Conservation (phyloP, 2,888 invertebrate species). For the Drosophila hamatofila region DNA sequence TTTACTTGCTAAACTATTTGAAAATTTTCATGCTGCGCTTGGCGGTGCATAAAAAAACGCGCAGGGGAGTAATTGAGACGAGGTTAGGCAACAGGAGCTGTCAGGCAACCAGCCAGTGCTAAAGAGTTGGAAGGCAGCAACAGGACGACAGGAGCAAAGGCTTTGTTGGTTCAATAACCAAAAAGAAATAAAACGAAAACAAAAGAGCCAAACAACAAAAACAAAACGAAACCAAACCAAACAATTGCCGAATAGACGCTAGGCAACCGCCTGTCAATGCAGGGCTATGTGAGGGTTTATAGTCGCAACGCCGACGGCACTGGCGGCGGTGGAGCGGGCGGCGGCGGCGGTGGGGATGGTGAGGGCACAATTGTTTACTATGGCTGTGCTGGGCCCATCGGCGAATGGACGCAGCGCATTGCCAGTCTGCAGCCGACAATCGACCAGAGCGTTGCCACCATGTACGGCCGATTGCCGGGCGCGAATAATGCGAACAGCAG, state of each 20-base stretch:
- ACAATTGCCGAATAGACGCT: conserved; percentile 36
- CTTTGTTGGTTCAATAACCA: conserved; percentile 75
- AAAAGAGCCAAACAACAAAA: conserved; percentile 1
- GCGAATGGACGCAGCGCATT: conserved; percentile 55
- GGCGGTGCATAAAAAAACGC: conserved; percentile 45
- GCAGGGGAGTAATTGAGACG: background rate
- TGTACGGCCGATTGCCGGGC: conserved; percentile 71
- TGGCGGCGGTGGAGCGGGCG: conserved; percentile 3
- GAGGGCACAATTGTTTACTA: conserved; percentile 18
- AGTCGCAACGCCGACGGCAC: conserved; percentile 6
- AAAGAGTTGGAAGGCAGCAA: conserved; percentile 43
- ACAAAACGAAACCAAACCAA: conserved; percentile 28
- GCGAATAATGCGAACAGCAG: conserved; percentile 15
- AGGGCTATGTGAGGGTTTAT: conserved; percentile 30
- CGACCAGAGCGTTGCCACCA: conserved; percentile 46
- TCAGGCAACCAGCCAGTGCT: conserved; percentile 54
- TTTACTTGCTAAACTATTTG: conserved; percentile 73
- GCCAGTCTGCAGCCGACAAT: conserved; percentile 60
- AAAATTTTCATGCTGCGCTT: conserved; percentile 62
- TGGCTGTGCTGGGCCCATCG: conserved; percentile 9
- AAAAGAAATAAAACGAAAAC: conserved; percentile 17
- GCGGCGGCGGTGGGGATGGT: conserved; percentile 5
- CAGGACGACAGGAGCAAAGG: conserved; percentile 20
- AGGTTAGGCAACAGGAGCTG: conserved; percentile 22
- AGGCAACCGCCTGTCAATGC: conserved; percentile 46